Evolutionary conservation across 2,113 vertebrate genomes (phyloP).

Genomic region (Rhineura floridana): DNA sequence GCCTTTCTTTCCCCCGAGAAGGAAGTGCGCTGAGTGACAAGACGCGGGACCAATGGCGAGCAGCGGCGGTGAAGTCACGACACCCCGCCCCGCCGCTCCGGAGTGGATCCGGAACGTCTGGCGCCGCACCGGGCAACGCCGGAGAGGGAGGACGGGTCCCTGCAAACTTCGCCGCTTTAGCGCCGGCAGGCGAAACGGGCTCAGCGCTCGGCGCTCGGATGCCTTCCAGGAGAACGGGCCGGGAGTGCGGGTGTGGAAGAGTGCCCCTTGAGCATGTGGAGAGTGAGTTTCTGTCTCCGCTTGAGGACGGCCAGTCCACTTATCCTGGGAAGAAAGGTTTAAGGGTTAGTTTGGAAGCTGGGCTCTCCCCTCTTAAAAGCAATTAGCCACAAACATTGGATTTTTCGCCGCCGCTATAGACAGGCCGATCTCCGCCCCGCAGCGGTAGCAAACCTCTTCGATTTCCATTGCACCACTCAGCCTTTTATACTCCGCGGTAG

Average conservation of each 20-base stretch:
- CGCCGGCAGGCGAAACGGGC: too few species aligned
- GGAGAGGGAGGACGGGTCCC: background rate
- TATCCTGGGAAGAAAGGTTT: too few species aligned
- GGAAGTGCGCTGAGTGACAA: conserved; percentile 66
- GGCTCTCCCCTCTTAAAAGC: background rate
- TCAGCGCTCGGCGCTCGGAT: too few species aligned
- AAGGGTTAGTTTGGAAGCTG: background rate
- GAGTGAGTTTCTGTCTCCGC: background rate
- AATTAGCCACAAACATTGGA: background rate
- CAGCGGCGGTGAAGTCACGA: conserved; percentile 40
- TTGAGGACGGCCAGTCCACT: too few species aligned
- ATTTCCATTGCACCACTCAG: background rate
- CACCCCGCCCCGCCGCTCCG: background rate
- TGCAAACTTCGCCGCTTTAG: too few species aligned
- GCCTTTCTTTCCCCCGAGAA: conserved; percentile 18
- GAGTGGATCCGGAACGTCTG: background rate
- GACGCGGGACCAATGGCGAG: conserved; percentile 49
- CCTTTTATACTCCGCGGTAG: too few species aligned
- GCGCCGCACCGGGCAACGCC: background rate
- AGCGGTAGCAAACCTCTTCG: background rate
- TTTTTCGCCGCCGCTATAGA: background rate
- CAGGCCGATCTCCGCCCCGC: background rate
- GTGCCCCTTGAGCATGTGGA: background rate
- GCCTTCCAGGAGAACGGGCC: too few species aligned
- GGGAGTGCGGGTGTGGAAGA: too few species aligned